Conservation (phyloP, 2,888 invertebrate species). For the Atrina japonica region DNA sequence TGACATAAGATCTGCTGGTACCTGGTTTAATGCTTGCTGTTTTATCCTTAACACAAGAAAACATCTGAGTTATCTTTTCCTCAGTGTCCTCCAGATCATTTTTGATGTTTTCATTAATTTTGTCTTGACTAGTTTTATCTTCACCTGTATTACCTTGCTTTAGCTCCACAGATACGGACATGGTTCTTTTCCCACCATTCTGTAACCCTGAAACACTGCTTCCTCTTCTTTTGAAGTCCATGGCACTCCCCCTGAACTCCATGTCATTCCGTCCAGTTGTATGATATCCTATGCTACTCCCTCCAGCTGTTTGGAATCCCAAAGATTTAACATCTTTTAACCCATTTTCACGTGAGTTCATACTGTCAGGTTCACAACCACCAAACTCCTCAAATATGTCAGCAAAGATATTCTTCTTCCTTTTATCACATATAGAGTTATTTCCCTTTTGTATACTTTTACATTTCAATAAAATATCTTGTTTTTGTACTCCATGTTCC, state of each 20-base stretch:
- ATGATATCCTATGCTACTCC: too few relatives aligned
- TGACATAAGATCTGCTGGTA: background rate
- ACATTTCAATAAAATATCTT: too few relatives aligned
- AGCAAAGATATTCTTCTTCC: slow-evolving; percentile 9
- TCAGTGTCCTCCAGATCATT: background rate
- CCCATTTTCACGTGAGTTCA: background rate
- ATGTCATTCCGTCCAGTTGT: too few relatives aligned
- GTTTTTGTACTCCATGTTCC: too few relatives aligned
- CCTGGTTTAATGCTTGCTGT: background rate
- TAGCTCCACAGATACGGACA: background rate
- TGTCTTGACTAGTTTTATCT: too few relatives aligned
- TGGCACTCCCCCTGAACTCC: too few relatives aligned
- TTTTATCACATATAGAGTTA: too few relatives aligned
- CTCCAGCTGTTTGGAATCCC: slow-evolving; percentile 25
- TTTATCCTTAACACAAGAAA: slow-evolving; percentile 6
- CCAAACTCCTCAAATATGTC: slow-evolving; percentile 30
- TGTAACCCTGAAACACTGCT: slow-evolving; percentile 21
- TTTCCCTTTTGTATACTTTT: slow-evolving; percentile 10
- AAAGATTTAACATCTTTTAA: background rate
- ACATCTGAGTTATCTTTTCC: slow-evolving; percentile 3
- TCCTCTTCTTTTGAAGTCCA: too few relatives aligned
- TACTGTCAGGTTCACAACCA: too few relatives aligned
- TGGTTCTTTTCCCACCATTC: background rate
- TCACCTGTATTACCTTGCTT: too few relatives aligned
- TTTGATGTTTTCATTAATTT: background rate